Conservation (phyloP, 2,888 invertebrate species). For the Rhabditophanes sp. region DNA sequence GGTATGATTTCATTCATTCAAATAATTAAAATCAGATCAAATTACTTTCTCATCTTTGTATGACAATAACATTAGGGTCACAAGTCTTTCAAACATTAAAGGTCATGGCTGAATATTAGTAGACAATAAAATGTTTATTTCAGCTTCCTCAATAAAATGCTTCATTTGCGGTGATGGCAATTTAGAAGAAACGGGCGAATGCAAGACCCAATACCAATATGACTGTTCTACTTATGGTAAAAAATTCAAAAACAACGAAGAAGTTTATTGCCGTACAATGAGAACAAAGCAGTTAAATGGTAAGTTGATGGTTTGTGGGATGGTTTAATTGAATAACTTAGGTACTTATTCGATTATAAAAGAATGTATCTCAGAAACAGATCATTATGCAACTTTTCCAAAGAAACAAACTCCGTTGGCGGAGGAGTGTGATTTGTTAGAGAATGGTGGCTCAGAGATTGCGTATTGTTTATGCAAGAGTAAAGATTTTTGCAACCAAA, state of each 20-base stretch:
- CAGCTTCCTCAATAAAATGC: conserved; percentile 19
- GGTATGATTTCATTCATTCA: too few relatives aligned
- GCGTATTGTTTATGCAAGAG: conserved; percentile 28
- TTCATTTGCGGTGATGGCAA: conserved; percentile 26
- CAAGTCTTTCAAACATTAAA: neutral
- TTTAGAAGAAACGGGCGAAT: conserved; percentile 32
- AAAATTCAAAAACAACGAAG: conserved; percentile 15
- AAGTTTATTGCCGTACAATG: conserved; percentile 32
- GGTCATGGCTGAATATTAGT: conserved; percentile 1
- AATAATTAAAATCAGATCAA: too few relatives aligned
- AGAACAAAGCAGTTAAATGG: conserved; percentile 19
- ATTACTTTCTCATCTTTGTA: too few relatives aligned
- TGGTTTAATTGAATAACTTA: conserved; percentile 9
- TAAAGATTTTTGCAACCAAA: conserved; percentile 19
- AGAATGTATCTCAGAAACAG: conserved; percentile 34
- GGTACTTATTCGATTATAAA: conserved; percentile 35
- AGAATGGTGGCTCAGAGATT: conserved; percentile 21
- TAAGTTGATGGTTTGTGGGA: conserved; percentile 7
- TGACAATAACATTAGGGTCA: conserved; percentile 2
- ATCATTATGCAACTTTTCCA: conserved; percentile 28
- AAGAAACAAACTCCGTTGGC: conserved; percentile 24
- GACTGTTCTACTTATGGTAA: conserved; percentile 18
- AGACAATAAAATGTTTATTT: conserved; percentile 4
- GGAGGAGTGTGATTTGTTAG: conserved; percentile 31
- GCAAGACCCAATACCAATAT: conserved; percentile 23